Base-by-base conservation (phyloP, 2,797 vertebrate species). In the Knipowitschia caucasica region DNA sequence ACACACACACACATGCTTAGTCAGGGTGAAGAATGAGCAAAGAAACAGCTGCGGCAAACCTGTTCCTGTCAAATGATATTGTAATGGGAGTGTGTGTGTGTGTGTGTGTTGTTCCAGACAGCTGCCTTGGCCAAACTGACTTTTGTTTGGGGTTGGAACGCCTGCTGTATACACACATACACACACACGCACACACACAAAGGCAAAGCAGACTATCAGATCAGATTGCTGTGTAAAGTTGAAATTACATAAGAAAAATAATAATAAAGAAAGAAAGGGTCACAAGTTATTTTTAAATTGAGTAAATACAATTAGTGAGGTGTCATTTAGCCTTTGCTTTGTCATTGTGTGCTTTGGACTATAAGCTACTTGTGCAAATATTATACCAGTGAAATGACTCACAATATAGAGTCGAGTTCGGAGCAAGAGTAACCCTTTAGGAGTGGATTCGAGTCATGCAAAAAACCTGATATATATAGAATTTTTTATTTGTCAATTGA, bases 31-130 rank as follows among this genome's bases (percentile, higher is more conserved):
- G 69, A 61, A 64, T 40, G 57, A 62, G 67, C 68, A 65, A 75
- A 76, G n/a, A 66, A 4, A 36, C 63, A 82, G 71, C 31, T n/a
- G 72, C 14, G 62, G 69, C 69, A 64, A n/a, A 75, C 73, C 5
- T 17, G 50, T 58, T 60, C 18, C 56, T 9, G 62, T 83, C 71
- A 82, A 58, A 83, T 84, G 54, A 57, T 49, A 58, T 35, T 36
- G 71, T 84, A 71, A 62, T 53, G 62, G 54, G 56, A 11, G n/a
- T n/a, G n/a, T n/a, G n/a, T n/a, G n/a, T n/a, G n/a, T n/a, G n/a
- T n/a, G n/a, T 61, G 63, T 69, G 67, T 55, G 53, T 78, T 26
- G 49, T 64, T 64, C 50, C 50, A 55, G 78, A 78, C 58, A 88
- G 60, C 63, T 80, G 75, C 24, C 50, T 73, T 58, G 47, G 75